A percentile compares a stretch with the other conserved stretches of the same genome.
phyloP scores from a whole-genome alignment of 92 coral and sea anemone genomes.

The Umimayanthus kanabou region DNA sequence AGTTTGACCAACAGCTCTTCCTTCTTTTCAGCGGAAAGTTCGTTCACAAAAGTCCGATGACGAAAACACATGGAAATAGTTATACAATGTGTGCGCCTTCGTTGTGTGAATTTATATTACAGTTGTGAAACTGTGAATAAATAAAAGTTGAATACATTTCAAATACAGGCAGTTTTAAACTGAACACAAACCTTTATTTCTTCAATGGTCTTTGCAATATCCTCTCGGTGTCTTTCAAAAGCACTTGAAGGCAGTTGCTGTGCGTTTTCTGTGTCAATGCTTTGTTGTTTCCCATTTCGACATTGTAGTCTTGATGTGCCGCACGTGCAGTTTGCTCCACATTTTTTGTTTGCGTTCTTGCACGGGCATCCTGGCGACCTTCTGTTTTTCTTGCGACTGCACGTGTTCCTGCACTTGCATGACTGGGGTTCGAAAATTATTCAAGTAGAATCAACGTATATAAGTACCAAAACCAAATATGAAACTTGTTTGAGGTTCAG shows the following conservation, averaged over 20 bases:
- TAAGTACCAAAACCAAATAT: neutral
- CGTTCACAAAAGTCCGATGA: constrained; percentile 7
- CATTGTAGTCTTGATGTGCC: constrained; percentile 36
- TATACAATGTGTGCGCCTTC: neutral
- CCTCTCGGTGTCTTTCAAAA: constrained; percentile 42
- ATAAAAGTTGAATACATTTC: neutral
- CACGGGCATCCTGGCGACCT: constrained; percentile 36
- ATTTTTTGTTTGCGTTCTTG: constrained; percentile 39
- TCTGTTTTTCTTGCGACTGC: constrained; percentile 44
- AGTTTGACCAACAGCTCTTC: constrained; percentile 34
- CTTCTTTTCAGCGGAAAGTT: constrained; percentile 17
- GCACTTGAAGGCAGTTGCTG: constrained; percentile 39
- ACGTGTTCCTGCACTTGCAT: constrained; percentile 41
- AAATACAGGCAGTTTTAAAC: neutral
- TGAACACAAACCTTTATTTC: constrained; percentile 32
- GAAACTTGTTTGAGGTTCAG: neutral
- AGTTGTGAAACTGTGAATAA: neutral
- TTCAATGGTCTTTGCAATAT: constrained; percentile 23
- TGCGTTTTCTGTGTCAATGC: constrained; percentile 21
- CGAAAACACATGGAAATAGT: constrained; percentile 6
- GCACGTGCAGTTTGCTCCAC: constrained; percentile 41
- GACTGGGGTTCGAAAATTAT: constrained; percentile 23
- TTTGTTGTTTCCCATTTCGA: constrained; percentile 3
- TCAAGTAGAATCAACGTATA: constrained; percentile 15
- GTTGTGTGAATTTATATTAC: neutral